Evolutionary conservation across 2,888 invertebrate species (phyloP).

Genomic region (Drosophila anomalata): DNA sequence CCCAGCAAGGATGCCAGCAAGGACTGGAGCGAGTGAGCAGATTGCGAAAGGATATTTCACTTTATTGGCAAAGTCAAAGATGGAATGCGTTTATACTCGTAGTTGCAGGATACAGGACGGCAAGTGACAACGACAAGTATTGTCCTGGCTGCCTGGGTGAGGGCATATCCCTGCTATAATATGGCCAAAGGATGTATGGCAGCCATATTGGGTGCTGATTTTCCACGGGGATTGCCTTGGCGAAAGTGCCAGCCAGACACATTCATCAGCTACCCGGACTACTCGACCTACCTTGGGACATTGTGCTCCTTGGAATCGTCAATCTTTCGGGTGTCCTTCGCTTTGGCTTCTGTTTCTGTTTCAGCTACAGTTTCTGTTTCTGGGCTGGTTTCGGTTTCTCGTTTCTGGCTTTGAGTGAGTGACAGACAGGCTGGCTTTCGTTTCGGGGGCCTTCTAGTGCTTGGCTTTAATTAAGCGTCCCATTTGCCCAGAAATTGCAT

Average conservation of each 20-base stretch:
- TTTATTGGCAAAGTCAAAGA: constrained; percentile 52
- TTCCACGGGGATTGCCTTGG: constrained; percentile 2
- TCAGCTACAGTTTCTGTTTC: not conserved
- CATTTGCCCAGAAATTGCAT: constrained; percentile 34
- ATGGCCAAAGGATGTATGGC: constrained; percentile 10
- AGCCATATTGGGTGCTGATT: constrained; percentile 8
- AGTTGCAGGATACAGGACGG: constrained; percentile 2
- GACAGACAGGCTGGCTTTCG: constrained; percentile 16
- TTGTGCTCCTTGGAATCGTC: constrained; percentile 25
- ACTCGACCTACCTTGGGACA: not conserved
- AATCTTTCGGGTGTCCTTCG: constrained; percentile 34
- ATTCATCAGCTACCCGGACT: constrained; percentile 25
- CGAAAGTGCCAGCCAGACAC: constrained; percentile 24
- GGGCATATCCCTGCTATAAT: constrained; percentile 22
- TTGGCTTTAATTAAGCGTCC: constrained; percentile 42
- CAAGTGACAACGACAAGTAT: constrained; percentile 31
- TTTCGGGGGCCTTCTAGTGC: constrained; percentile 18
- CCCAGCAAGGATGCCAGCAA: constrained; percentile 34
- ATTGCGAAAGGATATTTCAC: constrained; percentile 44
- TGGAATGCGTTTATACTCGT: constrained; percentile 41
- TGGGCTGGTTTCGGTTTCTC: not conserved
- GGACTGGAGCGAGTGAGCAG: constrained; percentile 17
- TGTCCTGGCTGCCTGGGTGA: constrained; percentile 21
- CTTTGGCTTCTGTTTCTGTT: constrained; percentile 4
- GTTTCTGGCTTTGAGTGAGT: constrained; percentile 25